Evolutionary conservation across 2,888 invertebrate species (phyloP), one percentile per base, ranked within the genome.

Genomic region (Sialis lutaria): DNA sequence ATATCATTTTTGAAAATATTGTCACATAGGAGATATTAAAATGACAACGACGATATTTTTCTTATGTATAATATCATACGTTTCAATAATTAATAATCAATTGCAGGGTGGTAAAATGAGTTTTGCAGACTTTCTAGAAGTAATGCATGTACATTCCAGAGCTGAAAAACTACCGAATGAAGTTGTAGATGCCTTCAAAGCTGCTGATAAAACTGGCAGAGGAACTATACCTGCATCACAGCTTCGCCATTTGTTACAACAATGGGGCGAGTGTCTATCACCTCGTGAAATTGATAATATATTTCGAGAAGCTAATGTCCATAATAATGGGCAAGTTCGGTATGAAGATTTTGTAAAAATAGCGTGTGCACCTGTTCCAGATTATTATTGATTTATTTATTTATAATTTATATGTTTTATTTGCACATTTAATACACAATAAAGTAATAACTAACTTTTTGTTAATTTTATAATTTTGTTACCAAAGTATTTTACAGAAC

Each of bases 101-200:
- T 58, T 59, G 48, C 60, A 74, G 74, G 85, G 82, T 53, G 90
- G 91, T 0, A 88, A 87, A 67, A 88, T 92, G 85, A 83, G 85
- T 0, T 96, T 96, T 64, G 91, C 95, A 0, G 92, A 93, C 58
- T 95, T 96, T 60, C 65, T 96, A 42, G 92, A 95, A 60, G 87
- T 93, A 1, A 90, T 95, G 88, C 91, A 95, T 61, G 78, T 85
- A 47, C 93, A 95, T 62, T 87, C 83, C 32, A 72, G 78, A 34
- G 82, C 82, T 6, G 91, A 92, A 60, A 82, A 88, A 57, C 67
- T 88, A 9, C 85, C 88, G 0, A 76, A 75, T 56, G 89, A 91
- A 70, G 82, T 89, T 49, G 79, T 91, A 44, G 84, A 86, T 45
- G 95, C 93, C 0, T 95, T 96, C 64, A 78, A 77, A 61, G 91